Evolutionary conservation across 2,888 invertebrate genomes (phyloP).

Genomic region (Hipparchia semele): DNA sequence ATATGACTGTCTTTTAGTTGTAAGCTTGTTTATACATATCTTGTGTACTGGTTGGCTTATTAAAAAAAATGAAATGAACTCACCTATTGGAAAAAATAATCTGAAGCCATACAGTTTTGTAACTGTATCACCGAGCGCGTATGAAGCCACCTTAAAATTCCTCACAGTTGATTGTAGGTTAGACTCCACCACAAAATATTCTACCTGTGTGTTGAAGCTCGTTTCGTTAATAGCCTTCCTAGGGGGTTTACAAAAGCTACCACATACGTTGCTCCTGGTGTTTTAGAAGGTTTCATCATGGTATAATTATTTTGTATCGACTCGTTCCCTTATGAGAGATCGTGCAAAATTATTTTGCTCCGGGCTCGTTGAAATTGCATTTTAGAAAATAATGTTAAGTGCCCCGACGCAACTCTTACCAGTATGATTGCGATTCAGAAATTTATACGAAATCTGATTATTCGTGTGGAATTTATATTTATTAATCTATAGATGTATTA

Average conservation of each 20-base stretch:
- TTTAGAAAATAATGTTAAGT: slow-evolving; percentile 12
- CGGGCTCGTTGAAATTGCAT: slow-evolving; percentile 27
- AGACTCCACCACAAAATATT: slow-evolving; percentile 12
- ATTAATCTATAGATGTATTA: too few relatives aligned
- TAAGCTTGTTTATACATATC: too few relatives aligned
- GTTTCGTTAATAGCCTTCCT: slow-evolving; percentile 27
- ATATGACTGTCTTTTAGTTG: too few relatives aligned
- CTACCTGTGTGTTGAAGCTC: slow-evolving; percentile 8
- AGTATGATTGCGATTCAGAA: slow-evolving; percentile 9
- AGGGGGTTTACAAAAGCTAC: slow-evolving; percentile 26
- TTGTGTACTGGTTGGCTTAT: too few relatives aligned
- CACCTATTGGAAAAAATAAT: background rate
- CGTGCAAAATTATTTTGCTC: slow-evolving; percentile 33
- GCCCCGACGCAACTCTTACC: slow-evolving; percentile 1
- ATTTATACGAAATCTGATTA: background rate
- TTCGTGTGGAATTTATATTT: background rate
- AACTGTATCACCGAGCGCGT: background rate
- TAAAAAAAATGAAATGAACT: too few relatives aligned
- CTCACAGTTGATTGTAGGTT: slow-evolving; percentile 13
- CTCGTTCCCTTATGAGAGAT: slow-evolving; percentile 27
- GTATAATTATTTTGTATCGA: slow-evolving; percentile 40
- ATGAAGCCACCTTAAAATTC: slow-evolving; percentile 22
- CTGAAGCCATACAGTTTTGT: background rate
- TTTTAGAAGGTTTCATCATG: slow-evolving; percentile 30
- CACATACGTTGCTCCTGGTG: slow-evolving; percentile 28